Conservation (phyloP, 2,888 invertebrate species). For the Cataglyphis livida region DNA sequence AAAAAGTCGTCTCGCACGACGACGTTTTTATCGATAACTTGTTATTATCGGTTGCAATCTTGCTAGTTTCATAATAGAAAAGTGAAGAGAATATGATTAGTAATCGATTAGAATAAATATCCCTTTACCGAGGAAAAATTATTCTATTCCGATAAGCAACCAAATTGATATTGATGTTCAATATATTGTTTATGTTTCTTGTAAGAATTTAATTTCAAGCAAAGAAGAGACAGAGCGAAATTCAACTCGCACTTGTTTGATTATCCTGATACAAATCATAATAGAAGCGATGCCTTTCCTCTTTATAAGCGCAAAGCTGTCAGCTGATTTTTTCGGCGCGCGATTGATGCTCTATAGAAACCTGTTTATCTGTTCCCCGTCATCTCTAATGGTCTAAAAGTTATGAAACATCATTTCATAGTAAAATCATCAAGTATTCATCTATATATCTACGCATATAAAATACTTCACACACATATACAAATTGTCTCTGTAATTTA, state of each 20-base stretch:
- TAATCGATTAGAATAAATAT: neutral
- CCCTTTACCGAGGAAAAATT: neutral
- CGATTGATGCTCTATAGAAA: conserved; percentile 40
- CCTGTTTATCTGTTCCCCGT: conserved; percentile 64
- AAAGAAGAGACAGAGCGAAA: neutral
- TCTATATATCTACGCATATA: neutral
- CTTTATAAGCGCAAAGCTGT: conserved; percentile 16
- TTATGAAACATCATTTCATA: conserved; percentile 55
- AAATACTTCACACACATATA: neutral
- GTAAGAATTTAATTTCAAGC: neutral
- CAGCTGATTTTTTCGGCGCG: neutral
- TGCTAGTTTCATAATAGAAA: conserved; percentile 2
- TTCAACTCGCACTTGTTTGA: neutral
- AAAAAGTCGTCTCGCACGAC: conserved; percentile 6
- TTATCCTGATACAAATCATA: neutral
- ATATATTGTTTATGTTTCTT: neutral
- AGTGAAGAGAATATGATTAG: neutral
- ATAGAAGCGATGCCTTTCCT: conserved; percentile 11
- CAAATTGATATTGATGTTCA: neutral
- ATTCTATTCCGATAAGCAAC: neutral
- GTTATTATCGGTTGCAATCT: conserved; percentile 16
- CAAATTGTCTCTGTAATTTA: conserved; percentile 8
- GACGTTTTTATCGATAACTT: conserved; percentile 18
- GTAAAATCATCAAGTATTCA: conserved; percentile 15
- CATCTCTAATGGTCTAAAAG: conserved; percentile 61